Evolutionary conservation across 2,888 invertebrate genomes (phyloP), one percentile per base, ranked within the genome.

Genomic region (Tenthredo mesomela): DNA sequence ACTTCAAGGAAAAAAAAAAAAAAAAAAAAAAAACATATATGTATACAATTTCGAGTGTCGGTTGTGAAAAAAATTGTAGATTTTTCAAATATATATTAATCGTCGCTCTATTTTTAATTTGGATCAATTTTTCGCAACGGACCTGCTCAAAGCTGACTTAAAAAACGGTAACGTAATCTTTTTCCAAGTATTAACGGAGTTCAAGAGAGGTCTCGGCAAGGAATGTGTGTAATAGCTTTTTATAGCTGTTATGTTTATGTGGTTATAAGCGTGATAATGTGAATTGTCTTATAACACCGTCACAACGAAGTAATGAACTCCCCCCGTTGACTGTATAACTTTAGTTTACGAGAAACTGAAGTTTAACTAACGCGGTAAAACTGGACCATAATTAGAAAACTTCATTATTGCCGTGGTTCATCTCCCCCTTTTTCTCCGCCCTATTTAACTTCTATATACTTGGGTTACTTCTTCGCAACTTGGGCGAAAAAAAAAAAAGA

Each of bases 281-380:
- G 82, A 50, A 82, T 82, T 70, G 82, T 82, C 70, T 82, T 70
- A 50, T 70, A 50, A 47, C 82, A 29, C 67, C 82, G 67, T 82
- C 43, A 40, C 58, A 82, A 82, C 82, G 67, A 43, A 82, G 67
- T 50, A 82, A 82, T 70, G 82, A 82, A 70, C 67, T 70, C 67
- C 25, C n/a, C 82, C n/a, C 82, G 47, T 67, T 67, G 82, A 73
- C 84, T 70, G 84, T 85, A 85, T 82, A 85, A 85, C 70, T 85
- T 82, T 54, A 70, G 82, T 85, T 82, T 85, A 85, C 84, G 84
- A 85, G 84, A 82, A 85, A 85, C 84, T 78, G 84, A 85, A 85
- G 84, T 85, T 85, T 71, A 85, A 85, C 84, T 85, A 85, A 82
- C 84, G 70, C 82, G 84, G 82, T 85, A 85, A 85, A 85, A 85